Conservation (phyloP, 2,888 invertebrate species). For the Cryptosula pallasiana region DNA sequence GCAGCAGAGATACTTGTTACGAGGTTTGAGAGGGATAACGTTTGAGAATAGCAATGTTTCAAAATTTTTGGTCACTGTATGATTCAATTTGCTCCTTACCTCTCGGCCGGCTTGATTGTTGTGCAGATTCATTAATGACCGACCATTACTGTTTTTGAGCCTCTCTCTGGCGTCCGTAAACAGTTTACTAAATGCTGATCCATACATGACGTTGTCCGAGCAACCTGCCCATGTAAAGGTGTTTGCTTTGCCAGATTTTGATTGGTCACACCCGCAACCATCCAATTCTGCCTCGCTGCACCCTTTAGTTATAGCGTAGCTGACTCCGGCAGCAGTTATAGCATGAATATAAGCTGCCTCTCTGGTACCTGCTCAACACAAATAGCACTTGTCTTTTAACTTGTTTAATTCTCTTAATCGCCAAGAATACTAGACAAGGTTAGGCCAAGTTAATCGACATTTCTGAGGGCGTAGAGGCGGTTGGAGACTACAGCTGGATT, state of each 20-base stretch:
- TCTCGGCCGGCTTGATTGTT: slow-evolving; percentile 93
- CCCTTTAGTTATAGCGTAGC: slow-evolving; percentile 81
- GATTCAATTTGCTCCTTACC: no score
- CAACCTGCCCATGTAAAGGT: slow-evolving; percentile 87
- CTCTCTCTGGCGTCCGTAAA: slow-evolving; percentile 87
- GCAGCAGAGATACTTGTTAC: no score
- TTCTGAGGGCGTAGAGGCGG: no score
- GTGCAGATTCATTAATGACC: slow-evolving; percentile 91
- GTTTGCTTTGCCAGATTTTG: slow-evolving; percentile 66
- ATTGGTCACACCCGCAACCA: slow-evolving; percentile 84
- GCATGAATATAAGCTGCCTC: slow-evolving; percentile 95
- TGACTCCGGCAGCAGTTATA: slow-evolving; percentile 87
- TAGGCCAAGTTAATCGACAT: no score
- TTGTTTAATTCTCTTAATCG: no score
- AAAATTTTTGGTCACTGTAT: no score
- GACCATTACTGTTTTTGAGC: slow-evolving; percentile 69
- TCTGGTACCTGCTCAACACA: slow-evolving; percentile 78
- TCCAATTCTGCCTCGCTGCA: slow-evolving; percentile 85
- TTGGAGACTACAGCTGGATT: no score
- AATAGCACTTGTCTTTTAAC: no score
- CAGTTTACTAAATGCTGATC: slow-evolving; percentile 70
- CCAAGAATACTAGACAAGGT: no score
- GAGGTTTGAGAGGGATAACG: no score
- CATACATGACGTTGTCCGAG: slow-evolving; percentile 72
- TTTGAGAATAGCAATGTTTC: no score